Base-by-base conservation (phyloP, 2,113 vertebrate species). In the Engraulis encrasicolus region DNA sequence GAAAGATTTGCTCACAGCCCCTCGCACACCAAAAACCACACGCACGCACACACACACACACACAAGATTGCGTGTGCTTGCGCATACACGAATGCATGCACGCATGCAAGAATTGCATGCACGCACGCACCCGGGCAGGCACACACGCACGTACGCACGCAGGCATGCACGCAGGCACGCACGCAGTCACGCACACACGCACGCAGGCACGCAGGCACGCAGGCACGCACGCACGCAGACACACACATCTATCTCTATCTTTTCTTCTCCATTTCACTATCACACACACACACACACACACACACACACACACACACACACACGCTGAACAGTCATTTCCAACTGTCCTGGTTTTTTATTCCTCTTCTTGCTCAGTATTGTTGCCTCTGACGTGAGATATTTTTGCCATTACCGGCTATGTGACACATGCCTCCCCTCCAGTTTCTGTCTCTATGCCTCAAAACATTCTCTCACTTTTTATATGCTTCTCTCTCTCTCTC, bases 371-470 rank as follows among this genome's bases (percentile, higher is more conserved):
- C 2, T 79, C 23, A 12, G 23, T 66, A 66, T 66, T 66, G 58
- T 66, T 12, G n/a, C 23, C 58, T 31, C 52, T 50, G 27, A 49
- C 27, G 49, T 78, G 78, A 38, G 18, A 6, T 84, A 23, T 66
- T 84, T 80, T n/a, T 66, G 52, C 48, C 78, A 66, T n/a, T 36
- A 50, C 6, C 2, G 38, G 6, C 23, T 84, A 18, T 83, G 20
- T 48, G 58, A 66, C 58, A n/a, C 50, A 61, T 50, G n/a, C 27
- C 20, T 38, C n/a, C n/a, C 38, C 40, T 79, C 14, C 19, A 14
- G 14, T 50, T 31, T 58, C 18, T 81, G 54, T 50, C 36, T 49
- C 6, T 45, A n/a, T n/a, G n/a, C n/a, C n/a, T n/a, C n/a, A n/a
- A n/a, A n/a, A n/a, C 34, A 6, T 27, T 52, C 58, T 86, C 36